A percentile compares a stretch with the other conserved stretches of the same genome.
These are phyloP conservation scores for Leptonema lineaticorne DNA, from an alignment of 1,140 invertebrate species.

Conservation along the genomic window DNA sequence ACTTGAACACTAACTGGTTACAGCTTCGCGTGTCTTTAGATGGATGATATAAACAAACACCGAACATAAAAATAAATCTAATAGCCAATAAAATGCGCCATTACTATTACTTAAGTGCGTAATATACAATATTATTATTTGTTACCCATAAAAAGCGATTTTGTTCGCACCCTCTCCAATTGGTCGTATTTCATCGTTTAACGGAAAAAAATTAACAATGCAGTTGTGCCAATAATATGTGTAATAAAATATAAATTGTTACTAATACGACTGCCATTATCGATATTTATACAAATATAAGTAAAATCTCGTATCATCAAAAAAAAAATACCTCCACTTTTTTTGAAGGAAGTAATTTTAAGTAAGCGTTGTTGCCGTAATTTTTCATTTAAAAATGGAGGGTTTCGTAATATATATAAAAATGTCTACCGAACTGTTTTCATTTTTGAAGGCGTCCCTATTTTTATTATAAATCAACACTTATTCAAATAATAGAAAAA, in stretches of 20 bases:
- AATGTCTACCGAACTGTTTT: not conserved
- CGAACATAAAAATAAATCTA: constrained; percentile 59
- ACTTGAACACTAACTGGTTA: constrained; percentile 46
- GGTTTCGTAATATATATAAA: too few species aligned
- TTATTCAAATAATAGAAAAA: constrained; percentile 33
- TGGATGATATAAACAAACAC: constrained; percentile 58
- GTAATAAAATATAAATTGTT: too few species aligned
- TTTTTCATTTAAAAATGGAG: too few species aligned
- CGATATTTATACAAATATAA: too few species aligned
- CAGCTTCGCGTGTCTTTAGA: constrained; percentile 51
- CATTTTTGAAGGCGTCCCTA: not conserved
- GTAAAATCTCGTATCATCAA: too few species aligned
- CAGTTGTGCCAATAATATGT: too few species aligned
- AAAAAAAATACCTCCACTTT: too few species aligned
- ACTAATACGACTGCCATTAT: too few species aligned
- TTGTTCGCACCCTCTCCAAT: constrained; percentile 33
- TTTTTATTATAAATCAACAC: constrained; percentile 38
- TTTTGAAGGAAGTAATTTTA: too few species aligned
- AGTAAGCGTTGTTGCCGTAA: too few species aligned
- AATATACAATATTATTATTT: constrained; percentile 42
- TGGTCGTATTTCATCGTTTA: constrained; percentile 18
- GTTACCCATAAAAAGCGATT: constrained; percentile 35
- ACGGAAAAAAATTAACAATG: constrained; percentile 14
- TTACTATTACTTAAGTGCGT: constrained; percentile 58
- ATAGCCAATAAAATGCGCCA: constrained; percentile 59